Evolutionary conservation across 2,797 vertebrate species (phyloP).

Genomic region (Sebastes hubbsi): DNA sequence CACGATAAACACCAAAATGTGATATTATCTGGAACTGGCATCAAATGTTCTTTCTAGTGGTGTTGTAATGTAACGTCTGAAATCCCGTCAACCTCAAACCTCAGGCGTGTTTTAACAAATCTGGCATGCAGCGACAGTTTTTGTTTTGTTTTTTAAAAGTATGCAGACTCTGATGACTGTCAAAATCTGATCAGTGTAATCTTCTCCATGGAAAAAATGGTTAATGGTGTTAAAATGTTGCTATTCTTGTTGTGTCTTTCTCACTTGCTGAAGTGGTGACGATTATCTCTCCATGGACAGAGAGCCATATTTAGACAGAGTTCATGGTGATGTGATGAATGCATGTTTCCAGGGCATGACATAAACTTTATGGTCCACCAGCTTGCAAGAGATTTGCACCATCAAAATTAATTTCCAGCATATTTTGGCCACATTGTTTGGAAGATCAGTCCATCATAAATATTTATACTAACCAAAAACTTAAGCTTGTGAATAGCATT

Average conservation of each 20-base stretch:
- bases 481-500: background rate
- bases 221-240: background rate
- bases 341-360: background rate
- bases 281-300: background rate
- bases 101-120: conserved; percentile 53
- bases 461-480: background rate
- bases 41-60: conserved; percentile 24
- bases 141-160: conserved; percentile 26
- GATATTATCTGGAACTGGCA: conserved; percentile 41
- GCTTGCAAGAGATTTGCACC: background rate
- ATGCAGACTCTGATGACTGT: conserved; percentile 12
- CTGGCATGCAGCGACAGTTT: conserved; percentile 15
- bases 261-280: background rate
- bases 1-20: background rate
- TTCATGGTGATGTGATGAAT: background rate
- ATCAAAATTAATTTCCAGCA: background rate
- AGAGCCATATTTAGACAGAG: background rate
- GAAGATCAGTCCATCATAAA: background rate
- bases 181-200: conserved; percentile 10
- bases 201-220: background rate
- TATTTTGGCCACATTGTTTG: background rate
- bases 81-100: conserved; percentile 36
- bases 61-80: conserved; percentile 37
- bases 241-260: background rate
- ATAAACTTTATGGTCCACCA: background rate